Conservation (phyloP, 2,113 vertebrate species). For the Gymnocephalus cernua region DNA sequence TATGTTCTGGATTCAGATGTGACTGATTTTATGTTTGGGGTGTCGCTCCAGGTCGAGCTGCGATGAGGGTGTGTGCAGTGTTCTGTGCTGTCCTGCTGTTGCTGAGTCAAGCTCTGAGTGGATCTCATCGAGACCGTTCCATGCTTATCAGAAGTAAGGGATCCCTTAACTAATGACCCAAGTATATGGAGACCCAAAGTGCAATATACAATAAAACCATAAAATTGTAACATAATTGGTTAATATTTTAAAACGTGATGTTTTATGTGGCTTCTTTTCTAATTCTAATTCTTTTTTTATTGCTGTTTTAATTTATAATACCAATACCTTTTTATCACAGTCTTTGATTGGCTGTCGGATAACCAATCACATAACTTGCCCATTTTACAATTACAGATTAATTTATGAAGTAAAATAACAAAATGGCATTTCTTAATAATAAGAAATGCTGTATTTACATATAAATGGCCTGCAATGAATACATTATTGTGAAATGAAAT, state of each 20-base stretch:
- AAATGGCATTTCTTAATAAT: background rate
- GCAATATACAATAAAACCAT: background rate
- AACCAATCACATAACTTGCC: background rate
- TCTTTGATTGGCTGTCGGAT: background rate
- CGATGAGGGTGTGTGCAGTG: constrained; percentile 37
- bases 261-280: background rate
- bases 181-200: no score
- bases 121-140: constrained; percentile 53
- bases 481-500: background rate
- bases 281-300: background rate
- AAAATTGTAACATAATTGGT: background rate
- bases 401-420: background rate
- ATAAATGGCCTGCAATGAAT: background rate
- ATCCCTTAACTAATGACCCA: background rate
- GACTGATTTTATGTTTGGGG: background rate
- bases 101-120: constrained; percentile 60
- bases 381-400: background rate
- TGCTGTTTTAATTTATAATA: background rate
- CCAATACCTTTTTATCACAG: background rate
- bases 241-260: background rate
- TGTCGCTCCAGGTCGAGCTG: background rate
- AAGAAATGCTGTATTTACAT: background rate
- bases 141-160: constrained; percentile 82
- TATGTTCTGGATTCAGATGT: background rate
- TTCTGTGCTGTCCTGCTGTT: constrained; percentile 83